Evolutionary conservation across 2,797 vertebrate genomes (phyloP), one percentile per base, ranked within the genome.

Genomic region (Etheostoma nigrum): DNA sequence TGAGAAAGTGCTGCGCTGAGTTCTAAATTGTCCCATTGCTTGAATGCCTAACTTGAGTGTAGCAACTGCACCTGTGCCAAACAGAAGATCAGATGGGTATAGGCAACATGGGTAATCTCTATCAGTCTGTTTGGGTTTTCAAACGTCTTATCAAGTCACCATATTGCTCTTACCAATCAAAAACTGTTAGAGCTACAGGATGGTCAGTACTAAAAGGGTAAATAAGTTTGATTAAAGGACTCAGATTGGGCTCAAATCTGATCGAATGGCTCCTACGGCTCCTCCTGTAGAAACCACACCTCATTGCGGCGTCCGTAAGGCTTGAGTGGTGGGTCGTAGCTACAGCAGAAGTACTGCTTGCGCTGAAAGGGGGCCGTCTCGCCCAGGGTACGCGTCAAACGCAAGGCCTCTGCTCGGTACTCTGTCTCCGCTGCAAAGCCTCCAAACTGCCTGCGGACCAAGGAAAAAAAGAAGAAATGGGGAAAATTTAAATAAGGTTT

Each of bases 261-360:
- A 57, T 5, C 3, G 4, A 11, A 1, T 0, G 51, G 19, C 25
- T 25, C 30, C 71, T 91, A 95, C 1, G 94, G 94, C 44, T 95
- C 93, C 9, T 95, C 94, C 84, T 97, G 97, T 86, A 97, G 87
- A 72, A 98, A 96, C 97, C 97, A 99, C 83, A 98, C 93, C 89
- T 99, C 97, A 2, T 99, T 98, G 68, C 96, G 95, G 16, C 97
- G 95, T 74, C 96, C 96, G 0, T 97, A 97, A 66, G 96, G 97
- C 87, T 98, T 97, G 92, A 98, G 94, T 0, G 97, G 97, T 0
- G 96, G 95, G 84, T 99, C 96, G 0, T 96, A 99, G 23, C 96
- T 96, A 0, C 95, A 96, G 89, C 97, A 98, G 89, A 97, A 93
- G 88, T 97, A 99, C 87, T 96, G 85, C 78, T 97, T 96, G 52